Percentiles rank a stretch among this genome's conserved stretches.
These are phyloP conservation scores for Ochlodes sylvanus DNA, from an alignment of 2,888 invertebrate species.

Conservation along the genomic window DNA sequence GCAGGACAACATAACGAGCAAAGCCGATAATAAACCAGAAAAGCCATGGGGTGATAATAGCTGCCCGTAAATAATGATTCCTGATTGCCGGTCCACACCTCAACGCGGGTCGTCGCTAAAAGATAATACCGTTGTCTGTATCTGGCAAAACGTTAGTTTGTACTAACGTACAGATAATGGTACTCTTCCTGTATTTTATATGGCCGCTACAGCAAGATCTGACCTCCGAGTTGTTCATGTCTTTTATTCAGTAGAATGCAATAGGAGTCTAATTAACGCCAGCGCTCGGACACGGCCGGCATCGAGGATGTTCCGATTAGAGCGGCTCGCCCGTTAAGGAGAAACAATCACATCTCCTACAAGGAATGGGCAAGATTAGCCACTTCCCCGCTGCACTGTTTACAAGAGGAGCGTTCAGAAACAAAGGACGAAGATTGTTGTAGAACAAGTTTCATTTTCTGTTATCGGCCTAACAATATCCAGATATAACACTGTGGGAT, in stretches of 20 bases:
- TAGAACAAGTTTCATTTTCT: slow-evolving; percentile 17
- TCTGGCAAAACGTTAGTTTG: slow-evolving; percentile 45
- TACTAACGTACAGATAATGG: slow-evolving; percentile 49
- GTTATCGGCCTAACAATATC: slow-evolving; percentile 23
- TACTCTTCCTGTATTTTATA: slow-evolving; percentile 52
- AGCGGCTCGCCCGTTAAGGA: slow-evolving; percentile 74
- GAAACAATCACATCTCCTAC: slow-evolving; percentile 81
- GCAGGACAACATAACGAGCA: slow-evolving; percentile 83
- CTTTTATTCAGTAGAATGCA: slow-evolving; percentile 65
- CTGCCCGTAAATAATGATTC: slow-evolving; percentile 83
- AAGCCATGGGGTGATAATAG: slow-evolving; percentile 84
- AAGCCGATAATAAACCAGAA: slow-evolving; percentile 83
- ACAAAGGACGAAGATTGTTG: slow-evolving; percentile 33
- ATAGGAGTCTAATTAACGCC: slow-evolving; percentile 79
- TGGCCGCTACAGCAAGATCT: slow-evolving; percentile 53
- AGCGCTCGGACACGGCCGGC: slow-evolving; percentile 62
- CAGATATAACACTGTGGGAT: neutral
- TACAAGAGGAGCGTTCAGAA: slow-evolving; percentile 36
- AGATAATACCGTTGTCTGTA: slow-evolving; percentile 48
- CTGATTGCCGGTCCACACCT: slow-evolving; percentile 79
- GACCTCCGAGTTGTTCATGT: slow-evolving; percentile 64
- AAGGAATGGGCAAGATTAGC: slow-evolving; percentile 70
- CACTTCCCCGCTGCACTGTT: slow-evolving; percentile 48
- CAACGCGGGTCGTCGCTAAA: slow-evolving; percentile 63
- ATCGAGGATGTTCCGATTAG: slow-evolving; percentile 79